Conservation (phyloP, 2,888 invertebrate species). For the Xylota sylvarum region DNA sequence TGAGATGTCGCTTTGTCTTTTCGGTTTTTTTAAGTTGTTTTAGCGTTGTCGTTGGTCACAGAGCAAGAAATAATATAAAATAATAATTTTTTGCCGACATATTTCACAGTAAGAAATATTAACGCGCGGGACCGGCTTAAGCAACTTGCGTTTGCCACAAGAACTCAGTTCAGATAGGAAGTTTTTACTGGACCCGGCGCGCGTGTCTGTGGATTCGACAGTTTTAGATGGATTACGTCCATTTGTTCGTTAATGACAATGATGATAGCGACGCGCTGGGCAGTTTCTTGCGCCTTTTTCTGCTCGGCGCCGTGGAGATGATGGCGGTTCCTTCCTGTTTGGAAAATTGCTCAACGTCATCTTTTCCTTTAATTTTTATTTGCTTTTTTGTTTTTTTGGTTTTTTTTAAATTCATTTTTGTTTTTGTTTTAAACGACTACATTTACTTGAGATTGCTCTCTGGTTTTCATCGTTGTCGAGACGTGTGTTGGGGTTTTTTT, state of each 20-base stretch:
- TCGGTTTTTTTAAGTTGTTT: slow-evolving; percentile 18
- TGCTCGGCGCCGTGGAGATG: slow-evolving; percentile 16
- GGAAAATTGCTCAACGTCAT: slow-evolving; percentile 53
- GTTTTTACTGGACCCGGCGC: neutral
- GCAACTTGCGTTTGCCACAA: slow-evolving; percentile 4
- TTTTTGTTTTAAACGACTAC: slow-evolving; percentile 16
- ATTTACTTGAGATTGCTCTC: slow-evolving; percentile 23
- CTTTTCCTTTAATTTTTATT: slow-evolving; percentile 37
- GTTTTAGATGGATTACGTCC: slow-evolving; percentile 44
- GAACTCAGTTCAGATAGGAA: neutral
- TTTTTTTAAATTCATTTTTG: slow-evolving; percentile 33
- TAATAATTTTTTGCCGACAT: neutral
- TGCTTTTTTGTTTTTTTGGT: slow-evolving; percentile 20
- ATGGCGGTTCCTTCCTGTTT: slow-evolving; percentile 60
- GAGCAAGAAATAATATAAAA: neutral
- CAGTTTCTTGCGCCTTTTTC: slow-evolving; percentile 27
- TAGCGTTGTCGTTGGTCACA: slow-evolving; percentile 8
- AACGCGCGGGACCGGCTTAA: slow-evolving; percentile 31
- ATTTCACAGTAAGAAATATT: slow-evolving; percentile 6
- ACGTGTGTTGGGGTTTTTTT: slow-evolving; percentile 11
- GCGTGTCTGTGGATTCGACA: slow-evolving; percentile 30
- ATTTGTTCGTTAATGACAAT: slow-evolving; percentile 33
- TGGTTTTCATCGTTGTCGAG: slow-evolving; percentile 28
- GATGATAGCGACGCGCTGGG: neutral
- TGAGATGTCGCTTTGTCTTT: slow-evolving; percentile 10